These are phyloP conservation scores for Ericerus pela DNA, from an alignment of 1,140 invertebrate species.

Conservation along the genomic window DNA sequence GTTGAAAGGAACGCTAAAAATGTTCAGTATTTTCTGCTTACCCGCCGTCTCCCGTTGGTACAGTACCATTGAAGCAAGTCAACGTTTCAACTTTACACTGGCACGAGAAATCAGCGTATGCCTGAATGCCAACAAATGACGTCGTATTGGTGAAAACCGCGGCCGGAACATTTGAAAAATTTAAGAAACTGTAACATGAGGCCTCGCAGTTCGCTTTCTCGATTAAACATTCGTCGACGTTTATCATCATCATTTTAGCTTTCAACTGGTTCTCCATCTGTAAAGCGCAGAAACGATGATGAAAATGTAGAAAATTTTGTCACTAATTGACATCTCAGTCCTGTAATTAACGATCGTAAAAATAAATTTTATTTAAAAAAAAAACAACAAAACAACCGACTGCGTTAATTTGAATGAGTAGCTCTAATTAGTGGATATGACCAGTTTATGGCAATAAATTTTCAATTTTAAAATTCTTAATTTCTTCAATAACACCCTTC, in stretches of 20 bases:
- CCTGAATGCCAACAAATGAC: slow-evolving; percentile 75
- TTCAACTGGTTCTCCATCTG: slow-evolving; percentile 52
- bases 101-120: slow-evolving; percentile 60
- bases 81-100: slow-evolving; percentile 35
- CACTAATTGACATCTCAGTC: neutral
- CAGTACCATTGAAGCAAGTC: slow-evolving; percentile 55
- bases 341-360: too few relatives aligned
- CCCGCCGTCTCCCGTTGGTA: slow-evolving; percentile 27
- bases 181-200: slow-evolving; percentile 55
- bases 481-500: too few relatives aligned
- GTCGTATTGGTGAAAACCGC: slow-evolving; percentile 75
- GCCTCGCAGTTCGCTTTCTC: slow-evolving; percentile 53
- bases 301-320: slow-evolving; percentile 2
- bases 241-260: slow-evolving; percentile 60
- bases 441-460: too few relatives aligned
- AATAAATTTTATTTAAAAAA: too few relatives aligned
- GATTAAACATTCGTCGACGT: slow-evolving; percentile 71
- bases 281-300: slow-evolving; percentile 11
- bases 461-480: too few relatives aligned
- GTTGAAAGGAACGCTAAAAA: neutral
- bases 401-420: too few relatives aligned
- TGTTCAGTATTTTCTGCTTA: neutral
- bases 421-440: too few relatives aligned
- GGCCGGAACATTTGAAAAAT: slow-evolving; percentile 52
- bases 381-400: too few relatives aligned